Percentiles rank a stretch among this genome's conserved stretches.
Evolutionary conservation across 1,140 invertebrate species (phyloP).

Genomic region (Agrilus planipennis): DNA sequence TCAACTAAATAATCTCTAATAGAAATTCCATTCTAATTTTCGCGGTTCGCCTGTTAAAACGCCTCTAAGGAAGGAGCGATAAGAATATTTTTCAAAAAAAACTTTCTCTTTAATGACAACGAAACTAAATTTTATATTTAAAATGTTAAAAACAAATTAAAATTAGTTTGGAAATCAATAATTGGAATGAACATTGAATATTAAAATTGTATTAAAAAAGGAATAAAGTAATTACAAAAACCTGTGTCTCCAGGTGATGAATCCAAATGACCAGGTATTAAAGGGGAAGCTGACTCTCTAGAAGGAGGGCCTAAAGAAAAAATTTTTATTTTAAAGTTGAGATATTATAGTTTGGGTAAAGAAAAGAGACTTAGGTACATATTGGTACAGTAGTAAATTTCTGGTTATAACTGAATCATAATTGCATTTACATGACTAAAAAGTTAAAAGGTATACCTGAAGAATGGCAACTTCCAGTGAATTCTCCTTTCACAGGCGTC

Average conservation of each 20-base stretch:
- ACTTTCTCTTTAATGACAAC: no score
- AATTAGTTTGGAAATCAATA: no score
- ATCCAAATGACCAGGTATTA: conserved; percentile 12
- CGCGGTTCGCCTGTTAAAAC: no score
- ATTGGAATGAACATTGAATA: neutral
- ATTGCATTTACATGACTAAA: conserved; percentile 4
- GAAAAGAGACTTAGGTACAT: conserved; percentile 6
- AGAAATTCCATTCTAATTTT: no score
- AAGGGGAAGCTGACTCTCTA: conserved; percentile 14
- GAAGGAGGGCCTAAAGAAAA: conserved; percentile 7
- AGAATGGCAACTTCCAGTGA: conserved; percentile 35
- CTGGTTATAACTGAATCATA: conserved; percentile 35
- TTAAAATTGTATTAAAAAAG: conserved; percentile 1
- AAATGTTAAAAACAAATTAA: no score
- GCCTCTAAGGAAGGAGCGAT: no score
- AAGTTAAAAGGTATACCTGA: conserved; percentile 36
- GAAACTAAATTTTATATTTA: no score
- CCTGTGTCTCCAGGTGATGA: conserved; percentile 13
- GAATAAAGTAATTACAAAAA: conserved; percentile 6
- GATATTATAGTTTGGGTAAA: neutral
- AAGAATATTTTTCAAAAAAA: no score
- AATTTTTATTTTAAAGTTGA: neutral
- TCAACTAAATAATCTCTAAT: no score
- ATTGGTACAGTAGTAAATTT: conserved; percentile 22
- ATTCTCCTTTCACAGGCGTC: conserved; percentile 51